A percentile compares a stretch with the other conserved stretches of the same genome.
phyloP scores from a whole-genome alignment of 2,113 vertebrate genomes.

The Dipodomys stephensi region DNA sequence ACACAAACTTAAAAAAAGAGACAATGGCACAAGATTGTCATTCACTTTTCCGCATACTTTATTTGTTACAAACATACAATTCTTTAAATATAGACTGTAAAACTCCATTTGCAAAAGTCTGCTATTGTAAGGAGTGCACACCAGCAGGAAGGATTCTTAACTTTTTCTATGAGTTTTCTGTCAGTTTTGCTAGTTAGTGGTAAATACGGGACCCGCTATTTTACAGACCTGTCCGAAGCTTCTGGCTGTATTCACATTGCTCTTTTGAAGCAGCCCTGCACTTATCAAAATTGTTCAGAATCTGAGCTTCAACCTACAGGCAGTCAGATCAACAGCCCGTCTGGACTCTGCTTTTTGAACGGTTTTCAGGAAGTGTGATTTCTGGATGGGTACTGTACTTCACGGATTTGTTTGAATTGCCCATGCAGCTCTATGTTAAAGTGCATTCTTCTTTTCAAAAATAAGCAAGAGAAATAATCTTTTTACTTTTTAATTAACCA shows the following conservation, averaged over 20 bases:
- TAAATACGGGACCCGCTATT: slow-evolving; percentile 88
- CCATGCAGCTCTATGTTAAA: slow-evolving; percentile 86
- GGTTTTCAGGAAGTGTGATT: slow-evolving; percentile 80
- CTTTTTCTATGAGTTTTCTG: slow-evolving; percentile 76
- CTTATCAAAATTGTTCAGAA: slow-evolving; percentile 68
- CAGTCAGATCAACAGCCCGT: slow-evolving; percentile 79
- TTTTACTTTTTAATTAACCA: slow-evolving; percentile 84
- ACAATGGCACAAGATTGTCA: slow-evolving; percentile 69
- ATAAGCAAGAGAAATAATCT: slow-evolving; percentile 90
- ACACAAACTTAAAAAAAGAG: slow-evolving; percentile 47
- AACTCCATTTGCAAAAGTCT: slow-evolving; percentile 93
- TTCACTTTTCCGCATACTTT: slow-evolving; percentile 92
- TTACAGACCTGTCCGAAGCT: slow-evolving; percentile 83
- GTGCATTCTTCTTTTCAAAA: slow-evolving; percentile 89
- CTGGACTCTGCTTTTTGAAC: slow-evolving; percentile 76
- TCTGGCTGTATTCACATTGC: slow-evolving; percentile 75
- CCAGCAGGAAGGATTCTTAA: slow-evolving; percentile 86
- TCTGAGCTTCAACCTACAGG: slow-evolving; percentile 79
- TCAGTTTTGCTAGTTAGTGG: slow-evolving; percentile 87
- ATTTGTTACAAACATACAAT: slow-evolving; percentile 94
- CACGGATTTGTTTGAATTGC: slow-evolving; percentile 77
- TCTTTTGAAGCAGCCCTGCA: slow-evolving; percentile 83
- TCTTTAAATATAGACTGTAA: slow-evolving; percentile 94
- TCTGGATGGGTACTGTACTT: slow-evolving; percentile 82
- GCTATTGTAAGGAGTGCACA: slow-evolving; percentile 90